Evolutionary conservation across 2,113 vertebrate species (phyloP), one percentile per base, ranked within the genome.

Genomic region (Onychorhynchus coronatus): DNA sequence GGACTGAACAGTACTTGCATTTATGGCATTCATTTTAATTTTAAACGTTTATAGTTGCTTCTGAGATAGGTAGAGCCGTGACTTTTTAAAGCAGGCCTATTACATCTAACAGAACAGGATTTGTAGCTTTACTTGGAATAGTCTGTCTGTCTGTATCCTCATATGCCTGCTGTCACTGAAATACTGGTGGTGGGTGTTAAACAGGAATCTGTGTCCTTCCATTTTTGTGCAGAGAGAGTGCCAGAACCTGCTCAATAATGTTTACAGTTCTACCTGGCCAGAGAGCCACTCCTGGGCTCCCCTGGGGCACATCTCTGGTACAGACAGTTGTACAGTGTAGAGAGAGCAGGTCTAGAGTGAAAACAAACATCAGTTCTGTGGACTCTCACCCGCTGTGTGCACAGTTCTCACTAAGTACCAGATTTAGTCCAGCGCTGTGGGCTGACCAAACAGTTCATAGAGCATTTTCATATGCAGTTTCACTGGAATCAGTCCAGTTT

Each of bases 361-460:
- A 70, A 53, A 47, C 7, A 62, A 68, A 16, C 9, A 50, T 1
- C n/a, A 27, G 3, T 17, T 59, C 22, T 70, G 12, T 1, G 3
- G 24, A 3, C 37, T 11, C 17, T 46, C 18, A 5, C 11, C 55
- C 49, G 8, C 35, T 27, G 28, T 6, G 3, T 0, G 5, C 61
- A 12, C 10, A 8, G 18, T 3, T 75, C 33, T 39, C 23, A 8
- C 20, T 1, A 7, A 18, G 12, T 9, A 19, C 23, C 24, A 11
- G 37, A 35, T 30, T 78, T 10, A 50, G 46, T 7, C 28, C n/a
- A 9, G 7, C 19, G 39, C 58, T 61, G 25, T 20, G 33, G 13
- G 61, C 22, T 55, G 74, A 53, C 22, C n/a, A 23, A 41, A 16
- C 49, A 7, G 30, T 33, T 28, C 31, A n/a, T 19, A 35, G 47